A percentile compares a stretch with the other conserved stretches of the same genome.
These are phyloP conservation scores for Harpalus rubripes DNA, from an alignment of 2,888 invertebrate species.

Conservation along the genomic window DNA sequence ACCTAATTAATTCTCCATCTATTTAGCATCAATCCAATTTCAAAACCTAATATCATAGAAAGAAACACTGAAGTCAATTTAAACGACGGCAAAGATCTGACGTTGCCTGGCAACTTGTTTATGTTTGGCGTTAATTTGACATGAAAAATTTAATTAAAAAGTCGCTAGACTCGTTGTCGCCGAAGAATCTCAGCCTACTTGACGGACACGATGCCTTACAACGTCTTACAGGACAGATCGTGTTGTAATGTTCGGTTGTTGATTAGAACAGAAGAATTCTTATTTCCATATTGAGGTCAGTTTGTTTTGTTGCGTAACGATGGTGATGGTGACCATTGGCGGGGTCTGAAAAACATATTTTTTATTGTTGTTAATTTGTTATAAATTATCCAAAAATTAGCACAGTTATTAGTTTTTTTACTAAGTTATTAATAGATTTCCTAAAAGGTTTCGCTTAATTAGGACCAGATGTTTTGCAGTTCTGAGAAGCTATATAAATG, in stretches of 20 bases:
- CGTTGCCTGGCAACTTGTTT: conserved; percentile 49
- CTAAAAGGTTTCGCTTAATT: conserved; percentile 35
- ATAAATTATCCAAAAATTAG: conserved; percentile 22
- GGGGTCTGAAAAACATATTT: background rate
- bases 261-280: conserved; percentile 51
- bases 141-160: conserved; percentile 66
- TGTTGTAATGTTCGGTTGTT: conserved; percentile 41
- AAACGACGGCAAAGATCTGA: conserved; percentile 55
- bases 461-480: conserved; percentile 13
- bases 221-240: conserved; percentile 8
- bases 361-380: background rate
- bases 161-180: conserved; percentile 48
- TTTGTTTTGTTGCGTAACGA: conserved; percentile 8
- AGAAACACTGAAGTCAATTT: conserved; percentile 40
- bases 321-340: background rate
- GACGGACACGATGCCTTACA: conserved; percentile 53
- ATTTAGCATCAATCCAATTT: conserved; percentile 36
- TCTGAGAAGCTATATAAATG: conserved; percentile 2
- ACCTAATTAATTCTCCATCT: conserved; percentile 25
- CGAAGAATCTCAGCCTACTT: conserved; percentile 36
- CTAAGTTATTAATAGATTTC: background rate
- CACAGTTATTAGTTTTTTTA: conserved; percentile 13
- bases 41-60: conserved; percentile 33
- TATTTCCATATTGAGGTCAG: conserved; percentile 19
- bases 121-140: conserved; percentile 65